Conservation (phyloP, 2,113 vertebrate species). For the Piliocolobus tephrosceles region DNA sequence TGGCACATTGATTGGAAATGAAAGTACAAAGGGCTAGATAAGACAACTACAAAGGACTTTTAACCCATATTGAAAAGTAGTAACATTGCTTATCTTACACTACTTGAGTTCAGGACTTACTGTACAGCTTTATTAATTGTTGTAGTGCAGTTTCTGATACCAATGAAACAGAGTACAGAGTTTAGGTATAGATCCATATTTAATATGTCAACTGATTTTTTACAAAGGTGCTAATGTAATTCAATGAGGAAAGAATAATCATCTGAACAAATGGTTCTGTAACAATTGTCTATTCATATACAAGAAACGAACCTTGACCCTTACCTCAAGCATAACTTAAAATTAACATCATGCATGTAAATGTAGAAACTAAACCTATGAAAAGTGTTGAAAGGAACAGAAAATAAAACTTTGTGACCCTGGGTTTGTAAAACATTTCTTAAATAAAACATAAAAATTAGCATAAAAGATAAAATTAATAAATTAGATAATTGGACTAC, state of each 20-base stretch:
- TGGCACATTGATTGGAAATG: background rate
- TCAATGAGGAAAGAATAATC: background rate
- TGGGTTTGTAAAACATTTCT: background rate
- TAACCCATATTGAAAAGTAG: background rate
- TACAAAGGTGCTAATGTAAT: background rate
- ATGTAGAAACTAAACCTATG: background rate
- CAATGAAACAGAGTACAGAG: background rate
- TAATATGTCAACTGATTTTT: background rate
- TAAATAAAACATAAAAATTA: background rate
- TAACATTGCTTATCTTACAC: background rate
- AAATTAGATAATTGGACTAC: background rate
- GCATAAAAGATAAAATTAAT: background rate
- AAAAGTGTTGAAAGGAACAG: background rate
- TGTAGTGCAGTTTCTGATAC: background rate
- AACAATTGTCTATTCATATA: background rate
- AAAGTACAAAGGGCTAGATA: background rate
- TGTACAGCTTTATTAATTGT: background rate
- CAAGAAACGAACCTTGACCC: background rate
- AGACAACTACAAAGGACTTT: background rate
- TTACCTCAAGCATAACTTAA: background rate
- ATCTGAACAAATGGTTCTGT: background rate
- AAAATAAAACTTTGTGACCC: background rate
- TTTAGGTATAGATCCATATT: background rate
- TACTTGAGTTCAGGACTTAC: background rate
- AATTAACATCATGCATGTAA: background rate